Base-by-base conservation (phyloP, 2,888 invertebrate species). In the Nomada ferruginata region DNA sequence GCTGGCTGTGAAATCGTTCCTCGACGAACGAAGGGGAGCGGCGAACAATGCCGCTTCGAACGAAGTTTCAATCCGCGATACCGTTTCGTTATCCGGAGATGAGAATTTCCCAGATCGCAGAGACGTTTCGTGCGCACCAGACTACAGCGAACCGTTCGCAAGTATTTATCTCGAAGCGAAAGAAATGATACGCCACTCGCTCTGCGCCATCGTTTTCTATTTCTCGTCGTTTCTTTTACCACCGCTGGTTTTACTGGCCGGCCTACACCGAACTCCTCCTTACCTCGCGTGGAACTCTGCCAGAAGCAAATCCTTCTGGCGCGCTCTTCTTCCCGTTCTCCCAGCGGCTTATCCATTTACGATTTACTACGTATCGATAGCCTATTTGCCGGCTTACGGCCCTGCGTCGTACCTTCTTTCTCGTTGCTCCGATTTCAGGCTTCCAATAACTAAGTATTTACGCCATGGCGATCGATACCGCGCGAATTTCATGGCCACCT, bases 401-500 rank as follows among this genome's bases (percentile, higher is more conserved):
- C 71, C 75, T 36, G 59, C 60, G 36, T 61, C 60, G 29, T 13
- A 29, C 57, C 53, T 60, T 47, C 75, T 59, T 66, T 55, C 82
- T 47, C 65, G 23, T 57, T 59, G 64, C 65, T 81, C 69, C 60
- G 78, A 66, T 72, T 68, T 64, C 71, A 61, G 59, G 13, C 50
- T 53, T 65, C 81, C 81, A 65, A 81, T 81, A 70, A 75, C 76
- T 53, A 80, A 66, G 66, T 82, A 82, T 82, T 75, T 71, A 75
- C 75, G 82, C 75, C 82, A 71, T 68, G 36, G 52, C 82, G 76
- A 82, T 82, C 82, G 82, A 82, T 82, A 82, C 79, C 53, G 55
- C 61, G 82, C 61, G 71, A 82, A 82, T 82, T 75, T 82, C 82
- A 82, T 71, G 75, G 70, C 75, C 82, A 76, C 55, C 69, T 44